Base-by-base conservation (phyloP, 2,888 invertebrate species). In the Callyntrura sp. region DNA sequence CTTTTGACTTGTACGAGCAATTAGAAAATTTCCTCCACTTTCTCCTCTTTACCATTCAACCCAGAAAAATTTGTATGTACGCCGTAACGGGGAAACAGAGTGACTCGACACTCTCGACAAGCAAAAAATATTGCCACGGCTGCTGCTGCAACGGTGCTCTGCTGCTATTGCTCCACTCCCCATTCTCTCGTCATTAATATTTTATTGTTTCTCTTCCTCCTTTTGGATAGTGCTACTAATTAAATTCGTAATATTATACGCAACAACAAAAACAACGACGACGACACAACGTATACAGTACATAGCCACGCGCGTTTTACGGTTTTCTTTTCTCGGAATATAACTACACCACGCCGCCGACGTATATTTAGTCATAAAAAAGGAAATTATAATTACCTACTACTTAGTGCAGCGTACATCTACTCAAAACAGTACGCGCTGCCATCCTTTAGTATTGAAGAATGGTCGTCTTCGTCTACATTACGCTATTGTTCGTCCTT, bases 381-480 rank as follows among this genome's bases (percentile, higher is more conserved):
- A 51, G 23, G 12, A 76, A 14, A 73, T 45, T 73, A 45, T 45
- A 20, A 48, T 45, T 76, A 73, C 35, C 3, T 68, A 35, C 3
- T 45, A 12, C 9, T 23, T 76, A 76, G 76, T 76, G 88, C 35
- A 35, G 35, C 83, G 88, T 82, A 73, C 65, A 62, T 35, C 86
- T 83, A 82, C 76, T 76, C 82, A 51, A n/a, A 62, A 23, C 43
- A 55, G 62, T 51, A 68, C 73, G 25, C 70, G 28, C 57, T 25
- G 35, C 84, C 79, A 81, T 85, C 89, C 83, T 90, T 79, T 85
- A 85, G 79, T 45, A 85, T 60, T 90, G 88, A 90, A 91, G 92
- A 93, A 93, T 93, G 93, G 92, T 92, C 91, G 90, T 91, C 91
- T 90, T 93, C 73, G 90, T 92, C 92, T 93, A 92, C 91, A 84